A percentile compares a stretch with the other conserved stretches of the same genome.
Evolutionary conservation across 2,888 invertebrate species (phyloP).

Genomic region (Drosophila nr. perissopoda): DNA sequence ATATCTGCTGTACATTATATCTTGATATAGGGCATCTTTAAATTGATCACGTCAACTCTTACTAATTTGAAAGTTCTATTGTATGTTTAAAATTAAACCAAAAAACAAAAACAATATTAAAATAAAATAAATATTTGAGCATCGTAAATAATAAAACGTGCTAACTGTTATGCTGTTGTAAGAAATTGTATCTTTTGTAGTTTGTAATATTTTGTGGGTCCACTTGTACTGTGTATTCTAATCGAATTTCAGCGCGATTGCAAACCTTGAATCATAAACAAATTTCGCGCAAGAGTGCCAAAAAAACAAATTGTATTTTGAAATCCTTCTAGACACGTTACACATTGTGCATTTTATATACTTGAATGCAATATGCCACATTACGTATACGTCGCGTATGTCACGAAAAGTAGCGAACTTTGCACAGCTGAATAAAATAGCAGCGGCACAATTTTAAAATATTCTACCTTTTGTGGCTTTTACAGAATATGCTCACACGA

Average conservation of each 20-base stretch:
- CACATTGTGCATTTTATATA: conserved; percentile 17
- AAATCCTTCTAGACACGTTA: conserved; percentile 31
- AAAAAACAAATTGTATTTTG: conserved; percentile 19
- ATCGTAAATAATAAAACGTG: background rate
- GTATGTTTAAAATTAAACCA: background rate
- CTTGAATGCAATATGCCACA: conserved; percentile 37
- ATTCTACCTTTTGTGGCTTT: conserved; percentile 69
- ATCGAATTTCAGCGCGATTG: conserved; percentile 18
- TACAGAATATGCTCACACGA: conserved; percentile 22
- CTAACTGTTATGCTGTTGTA: background rate
- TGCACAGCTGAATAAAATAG: conserved; percentile 76
- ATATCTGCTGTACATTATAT: background rate
- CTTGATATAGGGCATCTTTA: background rate
- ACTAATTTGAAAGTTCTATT: background rate
- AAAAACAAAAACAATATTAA: background rate
- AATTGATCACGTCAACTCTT: background rate
- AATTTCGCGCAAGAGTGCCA: conserved; percentile 53
- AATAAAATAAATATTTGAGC: background rate
- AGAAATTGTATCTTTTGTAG: background rate
- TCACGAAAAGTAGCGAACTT: conserved; percentile 41
- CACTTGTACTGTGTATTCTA: conserved; percentile 4
- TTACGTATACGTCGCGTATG: conserved; percentile 70
- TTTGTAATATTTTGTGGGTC: background rate
- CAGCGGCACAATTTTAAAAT: conserved; percentile 44
- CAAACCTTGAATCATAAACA: conserved; percentile 50